A percentile compares a stretch with the other conserved stretches of the same genome.
These are phyloP conservation scores for Mustelus asterias DNA, from an alignment of 2,113 vertebrate species.

Conservation along the genomic window DNA sequence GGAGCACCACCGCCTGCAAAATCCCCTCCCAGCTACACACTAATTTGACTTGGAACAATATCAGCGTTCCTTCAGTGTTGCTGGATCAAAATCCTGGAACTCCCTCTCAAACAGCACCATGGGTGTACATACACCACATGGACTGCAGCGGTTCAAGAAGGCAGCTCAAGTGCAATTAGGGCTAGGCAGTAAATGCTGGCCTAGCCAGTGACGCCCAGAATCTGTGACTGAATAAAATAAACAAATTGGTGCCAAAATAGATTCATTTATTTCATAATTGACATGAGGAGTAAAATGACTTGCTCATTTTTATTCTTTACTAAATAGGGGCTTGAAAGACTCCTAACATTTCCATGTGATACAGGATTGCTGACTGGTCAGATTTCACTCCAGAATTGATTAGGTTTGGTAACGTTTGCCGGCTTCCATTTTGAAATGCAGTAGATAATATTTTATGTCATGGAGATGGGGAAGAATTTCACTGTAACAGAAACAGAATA, in stretches of 20 bases:
- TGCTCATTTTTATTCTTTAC: background rate
- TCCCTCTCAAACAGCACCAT: too few species aligned
- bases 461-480: background rate
- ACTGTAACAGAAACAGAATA: background rate
- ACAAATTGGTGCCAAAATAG: background rate
- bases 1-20: too few species aligned
- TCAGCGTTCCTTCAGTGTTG: too few species aligned
- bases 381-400: background rate
- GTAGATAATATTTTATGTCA: background rate
- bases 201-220: too few species aligned
- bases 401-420: background rate
- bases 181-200: too few species aligned
- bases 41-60: too few species aligned
- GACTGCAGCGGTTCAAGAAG: too few species aligned
- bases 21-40: too few species aligned
- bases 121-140: too few species aligned
- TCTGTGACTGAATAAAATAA: too few species aligned
- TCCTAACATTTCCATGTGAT: background rate
- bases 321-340: background rate
- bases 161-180: too few species aligned
- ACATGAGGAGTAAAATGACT: background rate
- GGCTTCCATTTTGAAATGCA: background rate
- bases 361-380: background rate
- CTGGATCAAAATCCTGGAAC: too few species aligned
- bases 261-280: background rate